Conservation (phyloP, 2,113 vertebrate genomes). For the Thunnus maccoyii region DNA sequence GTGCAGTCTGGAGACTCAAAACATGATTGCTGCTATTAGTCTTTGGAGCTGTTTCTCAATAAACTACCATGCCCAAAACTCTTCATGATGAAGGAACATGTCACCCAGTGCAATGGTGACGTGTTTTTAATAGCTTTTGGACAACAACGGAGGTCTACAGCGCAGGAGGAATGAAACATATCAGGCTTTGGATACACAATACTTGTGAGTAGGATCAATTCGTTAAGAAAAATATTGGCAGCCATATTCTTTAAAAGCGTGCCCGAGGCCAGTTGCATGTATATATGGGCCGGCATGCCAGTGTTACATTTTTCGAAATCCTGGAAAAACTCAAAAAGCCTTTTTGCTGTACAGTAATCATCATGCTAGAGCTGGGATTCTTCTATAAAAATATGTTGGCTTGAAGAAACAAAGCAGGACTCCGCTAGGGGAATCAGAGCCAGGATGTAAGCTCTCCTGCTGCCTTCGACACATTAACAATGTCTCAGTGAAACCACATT, state of each 20-base stretch:
- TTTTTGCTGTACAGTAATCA: conserved; percentile 4
- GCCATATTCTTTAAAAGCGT: background rate
- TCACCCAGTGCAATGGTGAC: too few relatives aligned
- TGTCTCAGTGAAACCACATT: conserved; percentile 65
- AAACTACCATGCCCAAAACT: too few relatives aligned
- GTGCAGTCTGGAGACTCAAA: too few relatives aligned
- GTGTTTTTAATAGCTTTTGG: too few relatives aligned
- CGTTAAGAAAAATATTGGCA: too few relatives aligned
- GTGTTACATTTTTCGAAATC: conserved; percentile 18
- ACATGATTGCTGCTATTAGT: too few relatives aligned
- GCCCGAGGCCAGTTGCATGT: background rate
- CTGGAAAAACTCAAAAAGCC: conserved; percentile 7
- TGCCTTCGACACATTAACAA: conserved; percentile 53
- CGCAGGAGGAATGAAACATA: too few relatives aligned
- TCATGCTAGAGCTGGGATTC: background rate
- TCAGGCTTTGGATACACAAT: too few relatives aligned
- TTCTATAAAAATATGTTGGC: background rate
- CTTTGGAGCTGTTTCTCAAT: too few relatives aligned
- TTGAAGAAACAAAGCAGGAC: background rate
- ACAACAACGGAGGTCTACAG: too few relatives aligned
- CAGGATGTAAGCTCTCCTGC: conserved; percentile 35
- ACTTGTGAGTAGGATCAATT: too few relatives aligned
- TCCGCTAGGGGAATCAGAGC: background rate
- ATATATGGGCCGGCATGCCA: background rate
- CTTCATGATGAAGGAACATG: too few relatives aligned